These are phyloP conservation scores for Marmota monax DNA, from an alignment of 2,113 vertebrate species.

Conservation along the genomic window DNA sequence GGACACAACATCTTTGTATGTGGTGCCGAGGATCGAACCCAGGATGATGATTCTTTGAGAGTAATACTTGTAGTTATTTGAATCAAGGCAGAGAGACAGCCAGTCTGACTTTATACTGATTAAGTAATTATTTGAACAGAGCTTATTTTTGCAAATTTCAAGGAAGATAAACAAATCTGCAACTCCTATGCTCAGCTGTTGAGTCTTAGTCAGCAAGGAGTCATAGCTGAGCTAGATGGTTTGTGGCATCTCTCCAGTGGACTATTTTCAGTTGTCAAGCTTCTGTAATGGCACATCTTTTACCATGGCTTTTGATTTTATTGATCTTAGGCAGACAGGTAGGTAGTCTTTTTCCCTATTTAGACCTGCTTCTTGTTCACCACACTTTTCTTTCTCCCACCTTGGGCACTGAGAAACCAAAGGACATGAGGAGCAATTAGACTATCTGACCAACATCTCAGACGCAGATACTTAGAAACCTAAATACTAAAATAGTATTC, in stretches of 20 bases:
- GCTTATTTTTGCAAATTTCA: not conserved
- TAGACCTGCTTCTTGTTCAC: not conserved
- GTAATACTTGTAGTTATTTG: not conserved
- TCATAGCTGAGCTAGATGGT: not conserved
- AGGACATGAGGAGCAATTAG: not conserved
- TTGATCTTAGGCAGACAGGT: not conserved
- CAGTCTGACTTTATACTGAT: not conserved
- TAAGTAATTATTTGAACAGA: constrained; percentile 3
- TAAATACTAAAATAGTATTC: not conserved
- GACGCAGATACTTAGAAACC: not conserved
- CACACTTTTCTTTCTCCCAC: not conserved
- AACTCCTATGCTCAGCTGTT: not conserved
- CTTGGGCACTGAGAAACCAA: not conserved
- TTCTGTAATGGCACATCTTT: not conserved
- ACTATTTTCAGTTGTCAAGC: not conserved
- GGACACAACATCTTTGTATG: no score
- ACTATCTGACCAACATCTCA: not conserved
- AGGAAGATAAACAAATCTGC: not conserved
- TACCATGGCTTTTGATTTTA: not conserved
- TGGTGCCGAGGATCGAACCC: no score
- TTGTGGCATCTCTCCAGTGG: not conserved
- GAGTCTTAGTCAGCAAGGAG: not conserved
- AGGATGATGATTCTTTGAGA: not conserved
- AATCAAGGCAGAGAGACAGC: not conserved
- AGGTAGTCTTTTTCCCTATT: not conserved